phyloP scores from a whole-genome alignment of 2,888 invertebrate species.

The Meganola albula region DNA sequence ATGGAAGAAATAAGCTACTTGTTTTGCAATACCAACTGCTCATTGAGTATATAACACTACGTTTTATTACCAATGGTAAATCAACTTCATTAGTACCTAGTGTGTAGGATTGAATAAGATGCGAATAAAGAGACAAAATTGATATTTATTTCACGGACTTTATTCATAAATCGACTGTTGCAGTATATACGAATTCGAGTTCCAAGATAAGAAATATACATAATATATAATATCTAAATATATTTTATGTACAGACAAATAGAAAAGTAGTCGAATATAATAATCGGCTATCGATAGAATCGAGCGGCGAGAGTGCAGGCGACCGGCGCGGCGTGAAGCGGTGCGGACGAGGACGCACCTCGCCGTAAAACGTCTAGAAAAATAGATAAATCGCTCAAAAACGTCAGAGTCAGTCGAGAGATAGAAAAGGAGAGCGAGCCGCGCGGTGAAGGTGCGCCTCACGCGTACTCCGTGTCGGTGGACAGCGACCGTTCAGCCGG shows the following conservation, averaged over 20 bases:
- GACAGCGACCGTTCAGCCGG: slow-evolving; percentile 79
- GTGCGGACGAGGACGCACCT: slow-evolving; percentile 75
- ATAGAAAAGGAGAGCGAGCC: slow-evolving; percentile 59
- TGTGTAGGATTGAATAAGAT: slow-evolving; percentile 31
- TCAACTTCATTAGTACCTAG: too few species aligned
- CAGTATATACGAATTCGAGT: slow-evolving; percentile 76
- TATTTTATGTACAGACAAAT: slow-evolving; percentile 77
- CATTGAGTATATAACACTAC: too few species aligned
- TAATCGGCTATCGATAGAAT: slow-evolving; percentile 75
- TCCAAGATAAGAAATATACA: slow-evolving; percentile 76
- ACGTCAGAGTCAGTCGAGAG: slow-evolving; percentile 75
- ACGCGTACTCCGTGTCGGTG: slow-evolving; percentile 86
- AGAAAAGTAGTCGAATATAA: slow-evolving; percentile 77
- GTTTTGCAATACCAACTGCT: too few species aligned
- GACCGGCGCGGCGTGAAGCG: slow-evolving; percentile 73
- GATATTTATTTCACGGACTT: slow-evolving; percentile 53
- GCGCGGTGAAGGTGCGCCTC: slow-evolving; percentile 55
- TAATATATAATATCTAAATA: slow-evolving; percentile 77
- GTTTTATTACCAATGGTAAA: too few species aligned
- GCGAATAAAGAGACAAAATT: slow-evolving; percentile 32
- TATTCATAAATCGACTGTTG: slow-evolving; percentile 76
- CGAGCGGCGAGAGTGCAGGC: slow-evolving; percentile 75
- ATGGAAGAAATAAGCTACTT: too few species aligned
- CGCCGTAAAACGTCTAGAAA: slow-evolving; percentile 77
- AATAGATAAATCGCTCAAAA: slow-evolving; percentile 79